These are phyloP conservation scores for Boloria euphrosyne DNA, from an alignment of 2,888 invertebrate species.

Conservation along the genomic window DNA sequence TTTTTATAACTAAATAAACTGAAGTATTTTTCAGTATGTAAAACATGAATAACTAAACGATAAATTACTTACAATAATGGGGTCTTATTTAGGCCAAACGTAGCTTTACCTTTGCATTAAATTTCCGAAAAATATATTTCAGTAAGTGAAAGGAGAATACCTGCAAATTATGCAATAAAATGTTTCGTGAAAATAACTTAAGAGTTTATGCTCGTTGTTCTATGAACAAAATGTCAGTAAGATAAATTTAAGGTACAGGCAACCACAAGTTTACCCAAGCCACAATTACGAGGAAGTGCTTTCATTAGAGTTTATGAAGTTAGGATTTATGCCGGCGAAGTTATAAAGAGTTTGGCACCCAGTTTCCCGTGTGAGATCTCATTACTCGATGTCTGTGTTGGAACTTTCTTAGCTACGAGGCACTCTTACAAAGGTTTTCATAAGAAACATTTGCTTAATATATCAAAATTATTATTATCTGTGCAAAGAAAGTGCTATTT, in stretches of 20 bases:
- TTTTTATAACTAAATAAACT: no score
- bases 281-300: constrained; percentile 52
- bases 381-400: constrained; percentile 12
- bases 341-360: constrained; percentile 35
- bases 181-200: neutral
- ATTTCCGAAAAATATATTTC: no score
- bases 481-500: neutral
- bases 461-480: neutral
- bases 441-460: constrained; percentile 7
- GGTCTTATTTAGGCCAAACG: no score
- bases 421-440: constrained; percentile 10
- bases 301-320: constrained; percentile 56
- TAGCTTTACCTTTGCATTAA: no score
- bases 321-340: constrained; percentile 50
- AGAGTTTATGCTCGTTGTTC: constrained; percentile 8
- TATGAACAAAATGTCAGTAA: constrained; percentile 24
- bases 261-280: constrained; percentile 30
- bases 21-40: no score
- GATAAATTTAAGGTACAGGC: constrained; percentile 29
- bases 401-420: constrained; percentile 11
- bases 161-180: constrained; percentile 4
- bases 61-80: no score
- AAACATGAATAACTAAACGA: no score
- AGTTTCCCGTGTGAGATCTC: constrained; percentile 21
- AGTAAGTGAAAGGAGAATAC: no score